A percentile compares a stretch with the other conserved stretches of the same genome.
Conservation (phyloP, 92 coral and sea anemone species). For the Virgularia gustaviana region DNA sequence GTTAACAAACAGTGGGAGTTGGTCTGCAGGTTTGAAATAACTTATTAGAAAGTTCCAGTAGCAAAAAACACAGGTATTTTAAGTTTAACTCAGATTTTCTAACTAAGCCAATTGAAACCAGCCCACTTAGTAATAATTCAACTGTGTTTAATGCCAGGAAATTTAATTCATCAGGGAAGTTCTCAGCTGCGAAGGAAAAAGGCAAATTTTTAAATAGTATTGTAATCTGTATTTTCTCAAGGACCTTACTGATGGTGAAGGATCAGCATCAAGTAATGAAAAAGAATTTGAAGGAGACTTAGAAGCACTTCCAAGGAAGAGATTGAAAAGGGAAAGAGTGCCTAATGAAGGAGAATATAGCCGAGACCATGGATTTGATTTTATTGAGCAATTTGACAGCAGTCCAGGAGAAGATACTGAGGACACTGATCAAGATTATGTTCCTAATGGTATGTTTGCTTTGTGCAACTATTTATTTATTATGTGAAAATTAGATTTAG, state of each 20-base stretch:
- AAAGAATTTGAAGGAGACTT: constrained; percentile 73
- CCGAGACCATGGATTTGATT: constrained; percentile 75
- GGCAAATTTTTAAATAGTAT: neutral
- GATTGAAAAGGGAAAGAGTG: constrained; percentile 70
- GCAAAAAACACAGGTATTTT: too few relatives aligned
- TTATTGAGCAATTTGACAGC: constrained; percentile 36
- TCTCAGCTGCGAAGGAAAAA: too few relatives aligned
- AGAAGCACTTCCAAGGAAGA: constrained; percentile 40
- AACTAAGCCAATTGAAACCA: too few relatives aligned
- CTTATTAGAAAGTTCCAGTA: too few relatives aligned
- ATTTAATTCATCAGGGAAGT: too few relatives aligned
- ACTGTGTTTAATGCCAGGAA: too few relatives aligned
- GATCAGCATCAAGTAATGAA: constrained; percentile 93
- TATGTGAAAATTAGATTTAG: neutral
- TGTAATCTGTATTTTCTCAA: constrained; percentile 10
- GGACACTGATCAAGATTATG: constrained; percentile 5
- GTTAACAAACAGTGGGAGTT: too few relatives aligned
- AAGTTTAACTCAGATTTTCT: too few relatives aligned
- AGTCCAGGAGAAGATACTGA: constrained; percentile 18
- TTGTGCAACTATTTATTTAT: too few relatives aligned
- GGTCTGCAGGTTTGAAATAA: too few relatives aligned
- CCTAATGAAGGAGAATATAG: constrained; percentile 74
- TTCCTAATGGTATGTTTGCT: constrained; percentile 31
- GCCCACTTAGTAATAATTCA: too few relatives aligned
- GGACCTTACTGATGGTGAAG: constrained; percentile 95